These are phyloP conservation scores for cattle (Bos taurus) DNA, from an alignment of 2,113 vertebrate species.

Conservation along the genomic window ARS-UCD2.0 NC_037330.1:61471501-61472000, in stretches of 20 bases:
- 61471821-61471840: conserved; percentile 29
- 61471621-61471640: background rate
- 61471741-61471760: background rate
- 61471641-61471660: background rate
- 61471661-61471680: background rate
- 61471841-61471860: conserved; percentile 24
- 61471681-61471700: background rate
- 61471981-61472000: conserved; percentile 19
- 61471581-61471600: background rate
- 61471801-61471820: conserved; percentile 17
- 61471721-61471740: background rate
- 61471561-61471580: background rate
- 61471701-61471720: background rate
- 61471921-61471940: conserved; percentile 19
- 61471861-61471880: conserved; percentile 10
- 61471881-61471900: conserved; percentile 15
- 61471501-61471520: background rate
- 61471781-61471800: conserved; percentile 38
- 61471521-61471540: background rate
- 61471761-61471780: background rate
- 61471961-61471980: background rate
- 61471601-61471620: too few relatives aligned
- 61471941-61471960: background rate
- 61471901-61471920: conserved; percentile 30
- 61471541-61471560: background rate